Percentiles rank a stretch among this genome's conserved stretches.
Conservation (phyloP, 2,113 vertebrate species). For the Chloroceryle aenea region DNA sequence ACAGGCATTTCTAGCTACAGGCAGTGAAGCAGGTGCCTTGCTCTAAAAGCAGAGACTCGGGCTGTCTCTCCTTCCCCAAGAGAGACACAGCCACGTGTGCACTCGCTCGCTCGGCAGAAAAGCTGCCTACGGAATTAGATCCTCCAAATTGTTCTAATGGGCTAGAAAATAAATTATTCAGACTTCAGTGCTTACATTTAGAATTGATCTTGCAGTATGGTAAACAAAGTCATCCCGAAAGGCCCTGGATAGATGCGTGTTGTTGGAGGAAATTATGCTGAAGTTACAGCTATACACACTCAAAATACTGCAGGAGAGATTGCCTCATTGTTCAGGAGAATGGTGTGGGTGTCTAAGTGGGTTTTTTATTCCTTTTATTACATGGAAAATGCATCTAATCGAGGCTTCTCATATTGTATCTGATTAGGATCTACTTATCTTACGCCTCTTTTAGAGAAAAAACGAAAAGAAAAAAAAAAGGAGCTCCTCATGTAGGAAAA, state of each 20-base stretch:
- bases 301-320: conserved; percentile 16
- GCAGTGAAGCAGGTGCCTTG: not conserved
- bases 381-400: conserved; percentile 29
- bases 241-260: not conserved
- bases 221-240: conserved; percentile 55
- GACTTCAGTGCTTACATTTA: conserved; percentile 11
- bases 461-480: not conserved
- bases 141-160: conserved; percentile 54
- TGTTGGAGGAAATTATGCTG: conserved; percentile 25
- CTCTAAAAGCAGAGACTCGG: not conserved
- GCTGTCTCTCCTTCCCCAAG: not conserved
- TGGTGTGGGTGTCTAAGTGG: not conserved
- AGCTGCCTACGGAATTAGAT: not conserved
- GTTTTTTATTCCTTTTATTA: conserved; percentile 24
- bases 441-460: not conserved
- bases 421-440: not conserved
- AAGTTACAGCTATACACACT: not conserved
- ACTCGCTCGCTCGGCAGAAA: not conserved
- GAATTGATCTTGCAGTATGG: conserved; percentile 44
- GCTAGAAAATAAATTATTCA: conserved; percentile 64
- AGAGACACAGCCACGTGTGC: not conserved
- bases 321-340: conserved; percentile 54
- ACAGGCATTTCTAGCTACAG: not conserved
- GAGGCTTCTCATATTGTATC: not conserved
- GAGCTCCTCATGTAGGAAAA: not conserved